phyloP scores from a whole-genome alignment of 2,113 vertebrate genomes.

The Sinosuthora webbiana region DNA sequence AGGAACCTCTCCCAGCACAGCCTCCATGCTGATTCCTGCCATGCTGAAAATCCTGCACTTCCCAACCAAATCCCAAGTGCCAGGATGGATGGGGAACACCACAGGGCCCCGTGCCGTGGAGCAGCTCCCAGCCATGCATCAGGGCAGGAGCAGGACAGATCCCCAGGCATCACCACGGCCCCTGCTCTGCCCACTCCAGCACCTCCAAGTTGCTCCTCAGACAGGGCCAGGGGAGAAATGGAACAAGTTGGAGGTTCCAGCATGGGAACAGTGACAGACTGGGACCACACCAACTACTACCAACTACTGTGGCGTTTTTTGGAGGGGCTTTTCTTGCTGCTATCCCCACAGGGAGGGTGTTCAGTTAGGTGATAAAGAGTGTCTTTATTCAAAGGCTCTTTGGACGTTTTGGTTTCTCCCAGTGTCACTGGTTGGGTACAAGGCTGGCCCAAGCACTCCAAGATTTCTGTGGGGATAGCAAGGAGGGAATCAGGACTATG shows the following conservation, averaged over 20 bases:
- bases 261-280: neutral
- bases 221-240: neutral
- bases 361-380: neutral
- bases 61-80: neutral
- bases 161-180: rapidly evolving
- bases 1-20: neutral
- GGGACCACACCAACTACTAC: neutral
- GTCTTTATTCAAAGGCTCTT: neutral
- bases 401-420: neutral
- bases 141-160: neutral
- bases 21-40: neutral
- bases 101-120: rapidly evolving
- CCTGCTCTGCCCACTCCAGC: neutral
- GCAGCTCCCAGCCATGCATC: neutral
- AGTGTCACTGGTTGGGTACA: neutral
- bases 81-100: neutral
- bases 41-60: neutral
- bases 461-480: neutral
- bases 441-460: neutral
- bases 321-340: neutral
- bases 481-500: neutral
- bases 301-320: neutral
- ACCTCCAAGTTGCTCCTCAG: neutral
- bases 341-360: neutral
- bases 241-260: neutral